These are phyloP conservation scores for Diceros bicornis DNA, from an alignment of 2,797 vertebrate genomes.

Conservation along the genomic window DNA sequence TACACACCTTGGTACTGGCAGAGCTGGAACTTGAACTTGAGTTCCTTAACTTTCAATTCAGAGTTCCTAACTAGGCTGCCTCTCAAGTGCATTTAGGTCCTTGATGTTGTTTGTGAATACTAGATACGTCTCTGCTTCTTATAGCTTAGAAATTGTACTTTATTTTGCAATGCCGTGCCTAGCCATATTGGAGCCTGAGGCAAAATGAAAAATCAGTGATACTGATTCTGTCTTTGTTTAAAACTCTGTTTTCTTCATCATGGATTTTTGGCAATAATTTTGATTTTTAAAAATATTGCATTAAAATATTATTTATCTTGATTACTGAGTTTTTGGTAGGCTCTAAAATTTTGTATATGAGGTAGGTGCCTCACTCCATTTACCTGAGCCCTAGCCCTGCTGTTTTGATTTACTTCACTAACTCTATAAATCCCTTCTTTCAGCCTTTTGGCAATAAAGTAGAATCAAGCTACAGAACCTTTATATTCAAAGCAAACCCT, in stretches of 20 bases:
- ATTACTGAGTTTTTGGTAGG: neutral
- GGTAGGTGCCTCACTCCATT: neutral
- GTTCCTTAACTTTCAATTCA: slow-evolving; percentile 51
- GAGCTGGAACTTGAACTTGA: slow-evolving; percentile 39
- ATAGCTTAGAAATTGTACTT: slow-evolving; percentile 27
- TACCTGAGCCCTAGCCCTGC: neutral
- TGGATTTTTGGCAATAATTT: slow-evolving; percentile 62
- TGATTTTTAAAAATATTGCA: neutral
- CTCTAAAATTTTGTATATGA: slow-evolving; percentile 45
- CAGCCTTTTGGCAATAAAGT: slow-evolving; percentile 26
- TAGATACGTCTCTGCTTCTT: slow-evolving; percentile 26
- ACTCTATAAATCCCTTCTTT: slow-evolving; percentile 45
- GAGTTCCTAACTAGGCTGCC: slow-evolving; percentile 18
- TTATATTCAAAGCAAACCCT: slow-evolving; percentile 36
- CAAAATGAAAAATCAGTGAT: slow-evolving; percentile 56
- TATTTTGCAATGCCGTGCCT: neutral
- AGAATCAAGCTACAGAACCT: slow-evolving; percentile 49
- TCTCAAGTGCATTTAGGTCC: slow-evolving; percentile 20
- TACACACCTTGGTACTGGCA: neutral
- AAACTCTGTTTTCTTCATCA: slow-evolving; percentile 66
- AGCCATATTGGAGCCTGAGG: slow-evolving; percentile 27
- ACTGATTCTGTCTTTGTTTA: slow-evolving; percentile 50
- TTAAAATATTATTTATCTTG: slow-evolving; percentile 58
- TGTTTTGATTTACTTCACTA: slow-evolving; percentile 54
- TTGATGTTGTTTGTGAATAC: slow-evolving; percentile 52